Evolutionary conservation across 2,888 invertebrate genomes (phyloP).

Genomic region (Drosophila neotestacea): DNA sequence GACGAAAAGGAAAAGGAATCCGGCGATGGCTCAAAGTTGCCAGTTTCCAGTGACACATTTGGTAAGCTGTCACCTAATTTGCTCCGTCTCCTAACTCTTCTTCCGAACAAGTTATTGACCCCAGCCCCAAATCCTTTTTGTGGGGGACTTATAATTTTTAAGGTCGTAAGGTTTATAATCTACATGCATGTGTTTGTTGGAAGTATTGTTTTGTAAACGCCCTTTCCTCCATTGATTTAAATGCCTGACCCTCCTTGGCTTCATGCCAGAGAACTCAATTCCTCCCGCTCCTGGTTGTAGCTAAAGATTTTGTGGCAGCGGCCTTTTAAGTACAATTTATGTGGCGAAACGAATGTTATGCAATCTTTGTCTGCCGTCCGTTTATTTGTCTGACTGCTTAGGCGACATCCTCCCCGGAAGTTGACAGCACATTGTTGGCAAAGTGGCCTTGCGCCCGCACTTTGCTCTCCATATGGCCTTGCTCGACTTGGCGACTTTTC

Average conservation of each 20-base stretch:
- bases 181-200: constrained; percentile 3
- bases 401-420: constrained; percentile 81
- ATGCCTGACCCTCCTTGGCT: constrained; percentile 45
- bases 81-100: background rate
- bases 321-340: constrained; percentile 82
- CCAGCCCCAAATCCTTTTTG: background rate
- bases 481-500: constrained; percentile 71
- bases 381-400: constrained; percentile 77
- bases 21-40: constrained; percentile 88
- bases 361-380: constrained; percentile 64
- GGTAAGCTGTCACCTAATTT: constrained; percentile 65
- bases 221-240: constrained; percentile 22
- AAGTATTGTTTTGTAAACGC: constrained; percentile 19
- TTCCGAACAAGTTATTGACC: constrained; percentile 44
- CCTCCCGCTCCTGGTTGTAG: constrained; percentile 15
- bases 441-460: constrained; percentile 68
- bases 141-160: background rate
- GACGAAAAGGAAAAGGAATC: constrained; percentile 95
- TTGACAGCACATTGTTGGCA: constrained; percentile 81
- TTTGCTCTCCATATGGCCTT: constrained; percentile 55
- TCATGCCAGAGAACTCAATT: constrained; percentile 10
- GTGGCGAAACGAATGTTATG: constrained; percentile 80
- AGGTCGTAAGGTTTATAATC: constrained; percentile 10
- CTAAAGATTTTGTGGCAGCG: constrained; percentile 71
- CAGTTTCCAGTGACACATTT: constrained; percentile 56